A percentile compares a stretch with the other conserved stretches of the same genome.
Conservation (phyloP, 2,888 invertebrate species). For the Rotaria magnacalcarata region DNA sequence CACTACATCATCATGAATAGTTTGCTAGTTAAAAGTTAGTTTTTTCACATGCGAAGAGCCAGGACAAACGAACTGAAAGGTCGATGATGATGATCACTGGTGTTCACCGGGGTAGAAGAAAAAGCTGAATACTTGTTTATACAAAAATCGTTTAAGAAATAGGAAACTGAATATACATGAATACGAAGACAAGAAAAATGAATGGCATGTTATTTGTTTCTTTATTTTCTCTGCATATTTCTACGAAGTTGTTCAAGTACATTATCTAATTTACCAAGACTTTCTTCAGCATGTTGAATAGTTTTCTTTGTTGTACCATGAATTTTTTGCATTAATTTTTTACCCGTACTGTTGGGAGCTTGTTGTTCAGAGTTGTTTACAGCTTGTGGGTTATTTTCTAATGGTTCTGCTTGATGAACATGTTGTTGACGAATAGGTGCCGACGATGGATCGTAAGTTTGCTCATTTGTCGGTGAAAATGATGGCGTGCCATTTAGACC, state of each 20-base stretch:
- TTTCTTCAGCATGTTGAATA: conserved; percentile 7
- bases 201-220: not conserved
- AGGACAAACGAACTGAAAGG: not conserved
- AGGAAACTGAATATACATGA: not conserved
- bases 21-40: too few species aligned
- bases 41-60: not conserved
- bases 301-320: conserved; percentile 7
- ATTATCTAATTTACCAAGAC: not conserved
- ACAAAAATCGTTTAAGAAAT: not conserved
- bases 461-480: not conserved
- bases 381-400: not conserved
- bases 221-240: conserved; percentile 2
- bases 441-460: not conserved
- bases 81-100: not conserved
- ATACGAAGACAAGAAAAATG: not conserved
- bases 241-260: not conserved
- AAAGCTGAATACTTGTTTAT: not conserved
- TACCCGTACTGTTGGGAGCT: not conserved
- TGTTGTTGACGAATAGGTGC: not conserved
- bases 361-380: too few species aligned
- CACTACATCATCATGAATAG: not conserved
- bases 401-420: not conserved
- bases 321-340: not conserved
- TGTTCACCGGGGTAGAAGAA: not conserved
- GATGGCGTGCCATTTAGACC: not conserved